Evolutionary conservation across 2,113 vertebrate species (phyloP).

Genomic region (Alectura lathami): DNA sequence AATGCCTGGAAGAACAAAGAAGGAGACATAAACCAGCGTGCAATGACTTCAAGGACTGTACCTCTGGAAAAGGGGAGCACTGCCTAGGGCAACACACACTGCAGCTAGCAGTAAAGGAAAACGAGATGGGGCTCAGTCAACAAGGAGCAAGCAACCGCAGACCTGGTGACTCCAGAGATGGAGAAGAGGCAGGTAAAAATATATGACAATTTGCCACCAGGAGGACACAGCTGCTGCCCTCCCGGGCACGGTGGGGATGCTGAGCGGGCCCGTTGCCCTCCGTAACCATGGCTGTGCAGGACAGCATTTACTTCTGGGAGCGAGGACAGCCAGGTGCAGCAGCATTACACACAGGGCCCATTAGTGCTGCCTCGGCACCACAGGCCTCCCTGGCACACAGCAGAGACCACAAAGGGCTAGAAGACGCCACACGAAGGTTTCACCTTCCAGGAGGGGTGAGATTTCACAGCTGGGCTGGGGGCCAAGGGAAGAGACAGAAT

Average conservation of each 20-base stretch:
- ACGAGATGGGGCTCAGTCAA: rapidly evolving
- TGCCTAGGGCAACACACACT: neutral
- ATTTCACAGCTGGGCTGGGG: neutral
- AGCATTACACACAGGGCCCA: neutral
- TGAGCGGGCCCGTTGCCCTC: neutral
- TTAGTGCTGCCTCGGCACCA: neutral
- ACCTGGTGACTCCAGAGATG: neutral
- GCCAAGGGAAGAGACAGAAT: neutral
- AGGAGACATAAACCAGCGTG: neutral
- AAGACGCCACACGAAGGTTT: neutral
- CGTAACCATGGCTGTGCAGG: neutral
- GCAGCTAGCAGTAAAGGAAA: neutral
- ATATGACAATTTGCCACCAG: neutral
- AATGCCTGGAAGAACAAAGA: slow-evolving; percentile 81
- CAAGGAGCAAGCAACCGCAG: neutral
- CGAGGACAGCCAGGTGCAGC: neutral
- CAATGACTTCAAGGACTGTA: neutral
- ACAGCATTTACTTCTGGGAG: neutral
- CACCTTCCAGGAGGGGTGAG: neutral
- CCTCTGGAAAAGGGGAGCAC: neutral
- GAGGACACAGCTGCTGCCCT: neutral
- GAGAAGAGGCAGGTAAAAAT: neutral
- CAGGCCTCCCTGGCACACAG: neutral
- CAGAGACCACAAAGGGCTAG: neutral
- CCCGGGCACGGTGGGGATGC: neutral